phyloP scores from a whole-genome alignment of 1,140 invertebrate genomes.

The Homarus americanus region DNA sequence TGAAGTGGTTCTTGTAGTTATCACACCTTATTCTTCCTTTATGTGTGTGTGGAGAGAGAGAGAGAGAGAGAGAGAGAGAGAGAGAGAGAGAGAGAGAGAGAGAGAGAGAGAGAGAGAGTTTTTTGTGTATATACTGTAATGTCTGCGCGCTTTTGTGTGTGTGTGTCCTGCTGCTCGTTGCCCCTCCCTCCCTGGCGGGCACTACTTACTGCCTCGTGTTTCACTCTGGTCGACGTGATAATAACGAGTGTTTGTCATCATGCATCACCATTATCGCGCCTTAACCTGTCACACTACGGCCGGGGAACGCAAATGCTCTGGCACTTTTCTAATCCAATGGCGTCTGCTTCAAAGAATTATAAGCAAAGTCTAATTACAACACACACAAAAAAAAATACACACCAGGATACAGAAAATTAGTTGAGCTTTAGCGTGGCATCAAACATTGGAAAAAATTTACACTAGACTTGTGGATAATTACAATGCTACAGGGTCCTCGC shows the following conservation, averaged over 20 bases:
- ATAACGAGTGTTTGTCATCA: neutral
- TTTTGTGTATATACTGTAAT: no score
- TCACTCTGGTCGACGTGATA: no score
- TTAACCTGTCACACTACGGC: neutral
- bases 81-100: no score
- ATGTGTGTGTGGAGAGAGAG: no score
- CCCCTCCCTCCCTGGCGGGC: no score
- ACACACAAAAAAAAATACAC: neutral
- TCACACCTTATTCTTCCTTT: no score
- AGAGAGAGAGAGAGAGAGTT: no score
- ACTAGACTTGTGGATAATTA: conserved; percentile 8
- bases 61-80: no score
- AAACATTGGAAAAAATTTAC: neutral
- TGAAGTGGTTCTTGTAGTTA: no score
- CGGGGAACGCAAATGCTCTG: neutral
- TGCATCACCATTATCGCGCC: neutral
- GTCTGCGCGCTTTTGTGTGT: no score
- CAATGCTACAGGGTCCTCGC: neutral
- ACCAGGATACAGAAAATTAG: neutral
- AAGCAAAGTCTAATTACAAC: neutral
- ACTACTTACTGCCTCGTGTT: no score
- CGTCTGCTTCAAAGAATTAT: neutral
- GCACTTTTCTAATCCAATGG: neutral
- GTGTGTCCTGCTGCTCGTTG: no score
- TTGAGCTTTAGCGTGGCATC: neutral